phyloP scores from a whole-genome alignment of 2,797 vertebrate species.

The Oreortyx pictus region DNA sequence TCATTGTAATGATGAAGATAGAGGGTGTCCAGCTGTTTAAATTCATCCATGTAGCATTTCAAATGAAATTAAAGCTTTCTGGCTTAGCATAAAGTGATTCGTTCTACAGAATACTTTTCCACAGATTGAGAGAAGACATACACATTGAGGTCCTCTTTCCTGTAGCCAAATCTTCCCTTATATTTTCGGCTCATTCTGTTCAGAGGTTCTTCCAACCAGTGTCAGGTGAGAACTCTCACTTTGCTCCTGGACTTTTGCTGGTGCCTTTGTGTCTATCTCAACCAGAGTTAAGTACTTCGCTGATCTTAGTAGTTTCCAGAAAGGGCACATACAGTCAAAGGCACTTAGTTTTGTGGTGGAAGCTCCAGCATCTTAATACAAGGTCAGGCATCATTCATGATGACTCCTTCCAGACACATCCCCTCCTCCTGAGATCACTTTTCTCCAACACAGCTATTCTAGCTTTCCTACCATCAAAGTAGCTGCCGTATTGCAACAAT shows the following conservation, averaged over 20 bases:
- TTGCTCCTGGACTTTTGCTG: not conserved
- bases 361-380: not conserved
- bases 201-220: fast-evolving
- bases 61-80: not conserved
- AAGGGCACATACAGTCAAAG: not conserved
- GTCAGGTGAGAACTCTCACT: not conserved
- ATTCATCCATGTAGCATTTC: not conserved
- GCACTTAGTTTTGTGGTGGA: not conserved
- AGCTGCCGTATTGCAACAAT: not conserved
- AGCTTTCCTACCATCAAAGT: not conserved
- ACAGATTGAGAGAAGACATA: not conserved
- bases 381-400: not conserved
- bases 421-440: not conserved
- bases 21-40: not conserved
- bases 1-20: fast-evolving
- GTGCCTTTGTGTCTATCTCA: not conserved
- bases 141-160: fast-evolving
- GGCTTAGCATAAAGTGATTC: not conserved
- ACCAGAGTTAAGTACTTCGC: not conserved
- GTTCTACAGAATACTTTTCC: not conserved
- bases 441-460: not conserved
- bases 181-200: not conserved
- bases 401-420: not conserved
- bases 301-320: not conserved
- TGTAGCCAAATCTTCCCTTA: not conserved